Evolutionary conservation across 2,113 vertebrate species (phyloP).

Genomic region (Pycnonotus jocosus): DNA sequence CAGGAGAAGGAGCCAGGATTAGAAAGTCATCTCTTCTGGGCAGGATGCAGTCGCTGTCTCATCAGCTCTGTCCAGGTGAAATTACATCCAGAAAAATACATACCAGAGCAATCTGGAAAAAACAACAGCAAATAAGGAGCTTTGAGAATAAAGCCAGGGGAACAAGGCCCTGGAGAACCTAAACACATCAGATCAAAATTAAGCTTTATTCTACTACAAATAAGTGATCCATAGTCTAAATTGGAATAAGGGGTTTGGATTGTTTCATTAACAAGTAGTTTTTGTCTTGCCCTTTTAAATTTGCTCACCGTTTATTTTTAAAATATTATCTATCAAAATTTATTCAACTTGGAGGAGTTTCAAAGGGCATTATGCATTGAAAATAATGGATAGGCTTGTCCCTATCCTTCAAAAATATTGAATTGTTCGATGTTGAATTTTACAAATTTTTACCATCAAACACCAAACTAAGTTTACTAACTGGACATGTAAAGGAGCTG

Average conservation of each 20-base stretch:
- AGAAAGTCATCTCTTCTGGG: not conserved
- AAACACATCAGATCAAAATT: not conserved
- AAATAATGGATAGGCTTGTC: not conserved
- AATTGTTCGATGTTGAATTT: not conserved
- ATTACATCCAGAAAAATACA: not conserved
- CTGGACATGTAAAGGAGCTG: not conserved
- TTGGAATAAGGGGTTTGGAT: not conserved
- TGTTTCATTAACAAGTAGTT: not conserved
- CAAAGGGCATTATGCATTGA: not conserved
- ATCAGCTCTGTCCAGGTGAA: not conserved
- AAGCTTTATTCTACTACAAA: not conserved
- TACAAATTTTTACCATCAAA: not conserved
- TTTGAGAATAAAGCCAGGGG: not conserved
- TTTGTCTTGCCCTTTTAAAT: not conserved
- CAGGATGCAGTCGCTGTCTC: not conserved
- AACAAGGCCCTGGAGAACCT: not conserved
- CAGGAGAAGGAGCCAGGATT: not conserved
- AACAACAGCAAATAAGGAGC: not conserved
- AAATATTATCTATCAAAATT: not conserved
- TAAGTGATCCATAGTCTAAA: not conserved
- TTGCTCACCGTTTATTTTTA: not conserved
- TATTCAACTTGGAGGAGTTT: not conserved
- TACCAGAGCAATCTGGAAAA: not conserved
- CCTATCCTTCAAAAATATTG: not conserved
- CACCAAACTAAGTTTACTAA: not conserved